Evolutionary conservation across 2,797 vertebrate genomes (phyloP), one percentile per base, ranked within the genome.

Genomic region (Phoebastria nigripes): DNA sequence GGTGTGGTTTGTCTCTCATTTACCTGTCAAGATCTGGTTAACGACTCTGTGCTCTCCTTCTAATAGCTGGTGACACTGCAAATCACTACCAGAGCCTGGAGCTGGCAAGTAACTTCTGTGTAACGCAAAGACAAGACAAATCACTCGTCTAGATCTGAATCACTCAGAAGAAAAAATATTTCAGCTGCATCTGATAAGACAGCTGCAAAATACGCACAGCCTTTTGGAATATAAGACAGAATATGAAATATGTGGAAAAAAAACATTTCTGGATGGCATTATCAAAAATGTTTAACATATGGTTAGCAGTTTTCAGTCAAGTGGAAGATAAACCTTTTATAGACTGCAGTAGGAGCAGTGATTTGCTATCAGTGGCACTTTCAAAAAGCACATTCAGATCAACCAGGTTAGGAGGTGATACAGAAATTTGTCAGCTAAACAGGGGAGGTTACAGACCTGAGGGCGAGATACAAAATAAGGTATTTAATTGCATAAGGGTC

Each of bases 101-200:
- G 70, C 88, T 90, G 93, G 85, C n/a, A 51, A 33, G 42, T 41
- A 83, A 44, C 82, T 94, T 83, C 76, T 70, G 69, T 52, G 51
- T 59, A 79, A 70, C 4, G 1, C 79, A 79, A 72, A 93, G 42
- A 8, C 12, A 61, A 89, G 82, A 69, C n/a, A 74, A 90, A 84
- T 59, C 85, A 44, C 51, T 37, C 1, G 0, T 42, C 24, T 61
- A 47, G 20, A 82, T 52, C 77, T 35, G 51, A 90, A 44, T 65
- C 47, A 16, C 81, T 82, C 26, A 29, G 55, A 91, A 65, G 42
- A 79, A 55, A 55, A 92, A 94, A 39, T 49, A 59, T 55, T 76
- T 94, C 85, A 87, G 66, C 80, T 89, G 42, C 73, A 42, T 94
- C 69, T 79, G 55, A 91, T 72, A 91, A 91, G 73, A 72, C 82